Conservation (phyloP, 92 coral and sea anemone species). For the Epizoanthus fatuus region DNA sequence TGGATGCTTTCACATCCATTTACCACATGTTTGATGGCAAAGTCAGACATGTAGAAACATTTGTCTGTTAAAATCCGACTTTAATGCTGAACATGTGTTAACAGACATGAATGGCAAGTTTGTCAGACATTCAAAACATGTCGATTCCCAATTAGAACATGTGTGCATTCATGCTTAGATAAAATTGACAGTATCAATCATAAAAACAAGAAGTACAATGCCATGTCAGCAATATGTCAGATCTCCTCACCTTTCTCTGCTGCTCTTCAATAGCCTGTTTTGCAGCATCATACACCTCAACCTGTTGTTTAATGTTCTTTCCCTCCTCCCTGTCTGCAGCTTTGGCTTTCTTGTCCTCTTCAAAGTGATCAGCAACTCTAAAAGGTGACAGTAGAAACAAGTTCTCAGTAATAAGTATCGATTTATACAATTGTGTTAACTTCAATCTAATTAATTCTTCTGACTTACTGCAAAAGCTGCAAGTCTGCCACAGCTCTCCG, state of each 20-base stretch:
- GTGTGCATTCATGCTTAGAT: no score
- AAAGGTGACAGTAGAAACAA: not conserved
- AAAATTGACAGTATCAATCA: no score
- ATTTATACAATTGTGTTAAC: not conserved
- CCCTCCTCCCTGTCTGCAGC: constrained; percentile 81
- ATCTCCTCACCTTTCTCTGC: constrained; percentile 79
- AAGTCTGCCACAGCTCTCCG: constrained; percentile 88
- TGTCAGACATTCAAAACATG: no score
- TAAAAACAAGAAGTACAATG: not conserved
- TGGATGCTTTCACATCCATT: no score
- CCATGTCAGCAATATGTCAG: not conserved
- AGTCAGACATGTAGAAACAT: no score
- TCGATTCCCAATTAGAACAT: no score
- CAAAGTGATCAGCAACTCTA: constrained; percentile 84
- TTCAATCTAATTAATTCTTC: no score
- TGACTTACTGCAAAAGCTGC: constrained; percentile 92
- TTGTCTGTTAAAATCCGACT: no score
- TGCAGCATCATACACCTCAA: constrained; percentile 93
- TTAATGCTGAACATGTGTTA: no score
- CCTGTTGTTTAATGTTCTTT: constrained; percentile 87
- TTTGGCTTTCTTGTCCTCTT: constrained; percentile 65
- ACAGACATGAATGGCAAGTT: no score
- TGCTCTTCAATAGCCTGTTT: constrained; percentile 89
- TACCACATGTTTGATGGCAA: no score
- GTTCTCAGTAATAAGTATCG: not conserved